Percentiles rank a stretch among this genome's conserved stretches.
phyloP scores from a whole-genome alignment of 2,113 vertebrate genomes.

The Abramis brama region DNA sequence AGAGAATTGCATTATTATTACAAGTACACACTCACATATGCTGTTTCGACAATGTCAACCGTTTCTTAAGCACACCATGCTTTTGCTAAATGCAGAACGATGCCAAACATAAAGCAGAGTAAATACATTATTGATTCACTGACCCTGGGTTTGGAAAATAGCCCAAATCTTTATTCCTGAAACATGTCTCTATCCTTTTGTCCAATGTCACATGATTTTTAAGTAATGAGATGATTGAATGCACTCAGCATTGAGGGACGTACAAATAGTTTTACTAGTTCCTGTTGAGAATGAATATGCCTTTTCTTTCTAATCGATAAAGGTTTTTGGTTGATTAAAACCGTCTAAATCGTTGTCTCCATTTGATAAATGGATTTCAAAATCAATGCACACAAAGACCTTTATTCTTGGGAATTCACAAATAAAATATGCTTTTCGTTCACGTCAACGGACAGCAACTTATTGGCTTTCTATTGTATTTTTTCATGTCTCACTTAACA shows the following conservation, averaged over 20 bases:
- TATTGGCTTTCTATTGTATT: not conserved
- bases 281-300: not conserved
- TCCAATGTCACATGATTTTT: not conserved
- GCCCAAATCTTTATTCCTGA: slow-evolving; percentile 12
- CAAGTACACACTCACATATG: slow-evolving; percentile 7
- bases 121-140: slow-evolving; percentile 26
- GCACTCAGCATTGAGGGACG: not conserved
- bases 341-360: not conserved
- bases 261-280: slow-evolving; percentile 20
- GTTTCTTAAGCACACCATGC: not conserved
- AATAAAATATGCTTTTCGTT: slow-evolving; percentile 9
- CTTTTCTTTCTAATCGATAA: slow-evolving; percentile 12
- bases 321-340: slow-evolving; percentile 29
- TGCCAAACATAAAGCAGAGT: slow-evolving; percentile 1
- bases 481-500: not conserved
- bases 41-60: slow-evolving; percentile 17
- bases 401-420: slow-evolving; percentile 15
- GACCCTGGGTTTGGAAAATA: slow-evolving; percentile 35
- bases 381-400: slow-evolving; percentile 9
- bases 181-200: slow-evolving; percentile 2
- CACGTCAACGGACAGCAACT: not conserved
- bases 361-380: slow-evolving; percentile 20
- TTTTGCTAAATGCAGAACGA: slow-evolving; percentile 30
- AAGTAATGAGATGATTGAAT: slow-evolving; percentile 31
- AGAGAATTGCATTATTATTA: slow-evolving; percentile 44